Evolutionary conservation across 2,797 vertebrate species (phyloP), one percentile per base, ranked within the genome.

Genomic region (Danio tinwini): DNA sequence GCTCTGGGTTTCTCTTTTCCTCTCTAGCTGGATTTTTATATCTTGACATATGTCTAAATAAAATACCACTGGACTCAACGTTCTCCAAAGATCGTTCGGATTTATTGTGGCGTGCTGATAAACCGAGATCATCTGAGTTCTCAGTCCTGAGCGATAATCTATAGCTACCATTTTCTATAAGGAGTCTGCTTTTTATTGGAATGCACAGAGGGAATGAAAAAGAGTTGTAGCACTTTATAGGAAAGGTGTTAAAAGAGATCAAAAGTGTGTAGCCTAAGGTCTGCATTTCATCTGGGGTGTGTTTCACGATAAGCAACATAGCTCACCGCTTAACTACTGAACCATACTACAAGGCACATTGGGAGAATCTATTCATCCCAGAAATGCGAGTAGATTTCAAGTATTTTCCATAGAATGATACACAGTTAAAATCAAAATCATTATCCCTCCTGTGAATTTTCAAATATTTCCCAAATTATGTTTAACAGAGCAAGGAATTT

Each of bases 61-160:
- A 77, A 59, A 67, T 53, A n/a, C 49, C 61, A 11, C 5, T 14
- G 50, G 44, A 77, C 19, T n/a, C 58, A 64, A 39, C 19, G 9
- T 44, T 65, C 13, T 62, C 58, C 29, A 62, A 62, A 62, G 45
- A 74, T 74, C 59, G 62, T 74, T 74, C 45, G 13, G 17, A 76
- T 76, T 65, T 45, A 29, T 55, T 76, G 45, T 40, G 45, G 4
- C 12, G 9, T 42, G 49, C 17, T 65, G 49, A 62, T 42, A 76
- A 44, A n/a, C 53, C 17, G 29, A 12, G 12, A 37, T 37, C 14
- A 2, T 13, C 68, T 19, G n/a, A 8, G 8, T 44, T 8, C 68
- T 19, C n/a, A 8, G 8, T 44, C 64, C 37, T 53, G 39, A 55
- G 3, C 5, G 11, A 42, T 37, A n/a, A 55, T 76, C 19, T 42